Base-by-base conservation (phyloP, 2,113 vertebrate species). In the Brienomyrus longianalis region DNA sequence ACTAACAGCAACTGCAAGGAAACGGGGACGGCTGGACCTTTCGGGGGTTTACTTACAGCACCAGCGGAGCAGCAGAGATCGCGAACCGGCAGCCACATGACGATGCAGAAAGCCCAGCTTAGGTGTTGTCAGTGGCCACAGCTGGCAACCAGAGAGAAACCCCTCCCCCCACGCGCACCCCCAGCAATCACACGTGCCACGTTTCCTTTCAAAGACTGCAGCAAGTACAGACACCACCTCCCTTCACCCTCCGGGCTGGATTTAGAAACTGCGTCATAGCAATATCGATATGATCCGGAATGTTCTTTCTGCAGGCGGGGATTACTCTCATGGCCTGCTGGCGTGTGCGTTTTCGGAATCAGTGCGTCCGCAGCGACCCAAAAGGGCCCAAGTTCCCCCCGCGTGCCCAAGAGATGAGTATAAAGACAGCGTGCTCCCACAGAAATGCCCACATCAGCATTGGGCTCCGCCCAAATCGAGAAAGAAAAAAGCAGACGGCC, bases 191-290 rank as follows among this genome's bases (percentile, higher is more conserved):
- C 8, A 84, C 45, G 8, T 23, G 39, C 19, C 35, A 48, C 83
- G 5, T 84, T 45, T 80, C 74, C 35, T 80, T 35, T 8, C 74
- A 43, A 35, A 43, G 74, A 80, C 19, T 43, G 17, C 31, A 80
- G 35, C 74, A 80, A 35, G 35, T 80, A 19, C 83, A 84, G 23
- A 35, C 51, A 39, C 50, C 51, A 56, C 35, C 31, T 39, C 43
- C 77, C 31, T 17, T 5, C 43, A 7, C 77, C 62, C 62, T 31
- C 31, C 51, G 13, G 27, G 27, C 51, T 27, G 11, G 85, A 27
- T 48, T 54, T 48, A 54, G 85, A 87, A 87, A 54, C 35, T 51
- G 85, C 85, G 48, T 87, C 85, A 87, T 56, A 31, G 27, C 85
- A 10, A n/a, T 35, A 54, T 52, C n/a, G 50, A 54, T 87, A 87